Evolutionary conservation across 2,113 vertebrate genomes (phyloP), one percentile per base, ranked within the genome.

Genomic region (Pongo pygmaeus): DNA sequence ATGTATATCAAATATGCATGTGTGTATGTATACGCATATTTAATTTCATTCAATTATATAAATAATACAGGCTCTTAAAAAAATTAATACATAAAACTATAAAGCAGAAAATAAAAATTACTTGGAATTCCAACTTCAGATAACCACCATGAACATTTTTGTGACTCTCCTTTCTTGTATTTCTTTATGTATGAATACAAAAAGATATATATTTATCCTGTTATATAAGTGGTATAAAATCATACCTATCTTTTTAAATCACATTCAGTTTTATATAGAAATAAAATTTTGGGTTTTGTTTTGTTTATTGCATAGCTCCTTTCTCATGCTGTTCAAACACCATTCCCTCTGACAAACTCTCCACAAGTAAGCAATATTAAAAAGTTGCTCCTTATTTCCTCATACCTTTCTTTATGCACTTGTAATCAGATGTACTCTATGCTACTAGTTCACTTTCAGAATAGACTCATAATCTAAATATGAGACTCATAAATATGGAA

Each of bases 91-190:
- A 89, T 74, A 55, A 69, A 94, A 55, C 3, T 72, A 32, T 40
- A 78, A 92, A 81, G 40, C 94, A 85, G 40, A 75, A 91, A 91
- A 55, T 22, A 57, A 64, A 93, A 89, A 40, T 67, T 78, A 78
- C 67, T 59, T 86, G 35, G 50, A 89, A 35, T 89, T 11, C 38
- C 12, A 86, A 3, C 25, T 83, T 72, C 70, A 79, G 5, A 79
- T n/a, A 78, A 83, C 12, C 12, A 57, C 35, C 61, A 46, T 57
- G 55, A 79, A 70, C 5, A 91, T 81, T 84, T 87, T 93, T 12
- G 55, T 69, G 46, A 90, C 40, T 27, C 3, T n/a, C 35, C 25
- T 79, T 80, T 87, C 46, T 50, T 94, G 13, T 2, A 69, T 9
- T 72, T 81, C 23, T 79, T 79, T 89, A 43, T 40, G 8, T 91